Evolutionary conservation across 2,113 vertebrate species (phyloP).

Genomic region (Ifrita kowaldi): DNA sequence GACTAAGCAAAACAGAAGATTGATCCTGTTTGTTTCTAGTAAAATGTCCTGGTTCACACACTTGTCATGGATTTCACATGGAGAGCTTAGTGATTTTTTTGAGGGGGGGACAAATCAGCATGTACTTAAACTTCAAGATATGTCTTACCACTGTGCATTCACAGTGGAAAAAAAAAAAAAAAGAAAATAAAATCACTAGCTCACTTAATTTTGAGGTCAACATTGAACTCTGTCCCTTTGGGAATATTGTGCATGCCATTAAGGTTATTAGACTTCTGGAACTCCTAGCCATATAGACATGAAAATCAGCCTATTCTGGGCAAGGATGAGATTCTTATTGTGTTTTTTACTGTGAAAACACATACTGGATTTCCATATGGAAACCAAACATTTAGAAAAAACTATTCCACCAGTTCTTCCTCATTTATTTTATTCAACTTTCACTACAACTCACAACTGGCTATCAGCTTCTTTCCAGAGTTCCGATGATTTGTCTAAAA

Average conservation of each 20-base stretch:
- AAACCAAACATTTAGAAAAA: slow-evolving; percentile 5
- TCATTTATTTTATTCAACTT: neutral
- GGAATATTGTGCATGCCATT: neutral
- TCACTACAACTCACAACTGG: neutral
- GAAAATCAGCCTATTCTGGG: neutral
- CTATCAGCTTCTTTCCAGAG: neutral
- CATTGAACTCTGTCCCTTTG: neutral
- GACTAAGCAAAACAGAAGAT: neutral
- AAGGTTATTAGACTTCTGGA: neutral
- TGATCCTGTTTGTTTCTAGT: neutral
- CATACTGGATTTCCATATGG: neutral
- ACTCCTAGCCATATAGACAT: neutral
- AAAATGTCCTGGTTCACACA: neutral
- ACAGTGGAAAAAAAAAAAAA: neutral
- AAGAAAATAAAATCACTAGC: neutral
- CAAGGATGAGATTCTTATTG: neutral
- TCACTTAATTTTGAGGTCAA: neutral
- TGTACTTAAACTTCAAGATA: neutral
- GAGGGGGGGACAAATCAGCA: accelerated
- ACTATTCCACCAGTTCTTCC: neutral
- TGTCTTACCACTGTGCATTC: neutral
- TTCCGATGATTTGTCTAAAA: neutral
- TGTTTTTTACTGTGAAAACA: neutral
- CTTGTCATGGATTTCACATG: neutral
- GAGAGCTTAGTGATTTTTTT: neutral